Evolutionary conservation across 2,888 invertebrate genomes (phyloP).

Genomic region (Drosophila picticornis): DNA sequence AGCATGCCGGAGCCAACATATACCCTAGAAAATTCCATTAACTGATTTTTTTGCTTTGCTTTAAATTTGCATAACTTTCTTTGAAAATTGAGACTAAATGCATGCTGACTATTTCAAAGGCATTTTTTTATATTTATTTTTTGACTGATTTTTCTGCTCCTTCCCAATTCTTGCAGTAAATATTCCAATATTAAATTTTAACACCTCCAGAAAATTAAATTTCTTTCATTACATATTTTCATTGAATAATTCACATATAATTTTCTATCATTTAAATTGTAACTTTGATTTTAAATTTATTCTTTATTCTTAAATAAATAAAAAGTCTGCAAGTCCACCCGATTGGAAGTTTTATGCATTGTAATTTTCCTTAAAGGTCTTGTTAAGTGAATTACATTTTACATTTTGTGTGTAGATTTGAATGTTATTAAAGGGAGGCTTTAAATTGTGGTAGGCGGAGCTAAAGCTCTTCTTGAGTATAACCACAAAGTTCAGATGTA

Average conservation of each 20-base stretch:
- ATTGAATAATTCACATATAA: neutral
- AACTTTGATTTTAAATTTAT: neutral
- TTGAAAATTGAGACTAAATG: neutral
- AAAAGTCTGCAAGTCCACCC: neutral
- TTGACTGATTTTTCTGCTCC: neutral
- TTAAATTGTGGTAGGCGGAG: neutral
- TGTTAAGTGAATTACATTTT: neutral
- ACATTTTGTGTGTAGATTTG: neutral
- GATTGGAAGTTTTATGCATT: neutral
- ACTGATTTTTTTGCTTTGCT: neutral
- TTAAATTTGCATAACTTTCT: neutral
- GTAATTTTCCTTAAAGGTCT: neutral
- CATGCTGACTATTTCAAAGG: neutral
- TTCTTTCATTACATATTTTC: neutral
- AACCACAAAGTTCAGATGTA: neutral
- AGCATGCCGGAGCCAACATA: neutral
- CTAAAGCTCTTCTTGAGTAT: neutral
- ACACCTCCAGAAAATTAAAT: neutral
- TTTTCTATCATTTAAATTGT: neutral
- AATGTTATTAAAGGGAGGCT: neutral
- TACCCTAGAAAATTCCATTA: conserved; percentile 35
- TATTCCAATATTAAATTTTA: neutral
- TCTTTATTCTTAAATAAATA: neutral
- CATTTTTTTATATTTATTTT: neutral
- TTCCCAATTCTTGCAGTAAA: neutral